These are phyloP conservation scores for Zaprionus africanus DNA, from an alignment of 1,140 invertebrate species.

Conservation along the genomic window DNA sequence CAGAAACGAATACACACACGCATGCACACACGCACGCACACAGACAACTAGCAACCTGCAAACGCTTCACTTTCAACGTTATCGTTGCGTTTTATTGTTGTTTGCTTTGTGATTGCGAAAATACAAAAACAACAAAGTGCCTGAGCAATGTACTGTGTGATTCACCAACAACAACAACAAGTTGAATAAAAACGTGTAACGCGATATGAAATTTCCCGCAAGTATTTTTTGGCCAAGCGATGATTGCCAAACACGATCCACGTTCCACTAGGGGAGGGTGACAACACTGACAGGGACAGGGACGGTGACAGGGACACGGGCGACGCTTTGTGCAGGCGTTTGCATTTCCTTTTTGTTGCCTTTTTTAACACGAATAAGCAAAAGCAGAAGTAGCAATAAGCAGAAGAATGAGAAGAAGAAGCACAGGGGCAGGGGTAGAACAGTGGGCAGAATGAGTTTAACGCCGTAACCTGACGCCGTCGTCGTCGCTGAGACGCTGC, in stretches of 20 bases:
- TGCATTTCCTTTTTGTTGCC: constrained; percentile 60
- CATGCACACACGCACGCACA: constrained; percentile 21
- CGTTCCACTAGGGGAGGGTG: constrained; percentile 31
- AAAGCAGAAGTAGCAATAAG: constrained; percentile 16
- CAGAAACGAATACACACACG: constrained; percentile 30
- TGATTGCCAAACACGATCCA: constrained; percentile 35
- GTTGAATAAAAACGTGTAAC: constrained; percentile 48
- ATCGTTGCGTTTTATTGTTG: constrained; percentile 76
- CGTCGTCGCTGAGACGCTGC: constrained; percentile 3
- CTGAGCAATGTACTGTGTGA: constrained; percentile 29
- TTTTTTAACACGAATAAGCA: constrained; percentile 34
- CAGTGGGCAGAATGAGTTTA: constrained; percentile 39
- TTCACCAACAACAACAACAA: constrained; percentile 44
- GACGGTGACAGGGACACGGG: too few species aligned
- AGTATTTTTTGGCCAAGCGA: constrained; percentile 14
- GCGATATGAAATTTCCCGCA: constrained; percentile 68
- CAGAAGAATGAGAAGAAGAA: constrained; percentile 4
- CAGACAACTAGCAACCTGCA: constrained; percentile 54
- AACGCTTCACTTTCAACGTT: constrained; percentile 75
- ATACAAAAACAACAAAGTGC: constrained; percentile 48
- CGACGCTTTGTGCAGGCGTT: constrained; percentile 65
- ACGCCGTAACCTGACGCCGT: constrained; percentile 63
- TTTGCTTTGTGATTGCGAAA: constrained; percentile 76
- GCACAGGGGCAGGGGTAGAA: constrained; percentile 17
- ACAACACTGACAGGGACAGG: constrained; percentile 10